Percentiles rank a stretch among this genome's conserved stretches.
Evolutionary conservation across 2,888 invertebrate species (phyloP).

Genomic region (Melanargia galathea): DNA sequence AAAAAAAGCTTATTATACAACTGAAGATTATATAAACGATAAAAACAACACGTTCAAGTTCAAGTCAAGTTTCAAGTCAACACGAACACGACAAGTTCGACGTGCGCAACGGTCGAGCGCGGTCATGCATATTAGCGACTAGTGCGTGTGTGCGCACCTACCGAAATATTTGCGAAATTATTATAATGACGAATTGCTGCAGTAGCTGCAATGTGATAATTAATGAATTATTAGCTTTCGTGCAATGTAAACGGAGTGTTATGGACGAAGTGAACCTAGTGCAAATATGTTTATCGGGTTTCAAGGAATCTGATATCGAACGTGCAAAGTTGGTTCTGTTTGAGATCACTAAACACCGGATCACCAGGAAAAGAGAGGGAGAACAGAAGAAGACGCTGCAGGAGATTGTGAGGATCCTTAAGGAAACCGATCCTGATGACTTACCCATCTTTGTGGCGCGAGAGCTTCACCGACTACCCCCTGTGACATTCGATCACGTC

Average conservation of each 20-base stretch:
- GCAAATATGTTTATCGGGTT: constrained; percentile 1
- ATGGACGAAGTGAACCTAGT: background rate
- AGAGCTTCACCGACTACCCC: background rate
- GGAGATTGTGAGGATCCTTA: constrained; percentile 1
- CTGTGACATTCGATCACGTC: background rate
- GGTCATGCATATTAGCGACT: background rate
- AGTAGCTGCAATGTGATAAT: background rate
- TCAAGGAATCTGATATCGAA: constrained; percentile 4
- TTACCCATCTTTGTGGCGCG: background rate
- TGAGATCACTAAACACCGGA: background rate
- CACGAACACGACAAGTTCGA: no score
- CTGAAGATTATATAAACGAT: no score
- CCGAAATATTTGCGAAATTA: no score
- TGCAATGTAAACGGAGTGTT: constrained; percentile 1
- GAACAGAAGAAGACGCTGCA: background rate
- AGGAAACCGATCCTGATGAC: background rate
- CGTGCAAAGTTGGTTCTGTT: background rate
- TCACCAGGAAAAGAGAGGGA: background rate
- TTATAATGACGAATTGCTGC: background rate
- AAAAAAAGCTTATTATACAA: no score
- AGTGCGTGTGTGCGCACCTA: constrained; percentile 1
- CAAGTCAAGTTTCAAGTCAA: no score
- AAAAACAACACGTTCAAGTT: no score
- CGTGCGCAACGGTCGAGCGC: constrained; percentile 1
- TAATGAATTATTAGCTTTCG: constrained; percentile 1